Percentiles rank a stretch among this genome's conserved stretches.
Evolutionary conservation across 2,888 invertebrate species (phyloP).

Genomic region (Temnothorax ravouxi): DNA sequence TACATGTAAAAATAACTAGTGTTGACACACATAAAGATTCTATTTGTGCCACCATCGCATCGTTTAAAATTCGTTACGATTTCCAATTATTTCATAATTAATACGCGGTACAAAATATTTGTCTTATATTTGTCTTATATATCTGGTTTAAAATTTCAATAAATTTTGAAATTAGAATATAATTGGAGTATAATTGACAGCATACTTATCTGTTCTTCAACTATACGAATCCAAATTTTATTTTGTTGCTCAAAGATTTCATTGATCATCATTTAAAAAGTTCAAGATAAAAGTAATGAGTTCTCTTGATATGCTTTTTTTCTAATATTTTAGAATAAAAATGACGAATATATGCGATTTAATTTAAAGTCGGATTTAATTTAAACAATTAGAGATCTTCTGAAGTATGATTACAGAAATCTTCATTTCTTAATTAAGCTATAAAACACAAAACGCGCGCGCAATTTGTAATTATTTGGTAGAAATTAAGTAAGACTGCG

Average conservation of each 20-base stretch:
- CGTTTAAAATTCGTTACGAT: background rate
- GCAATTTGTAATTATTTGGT: background rate
- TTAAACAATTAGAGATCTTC: background rate
- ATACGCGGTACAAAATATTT: background rate
- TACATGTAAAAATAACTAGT: background rate
- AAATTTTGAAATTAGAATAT: background rate
- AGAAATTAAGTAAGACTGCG: slow-evolving; percentile 16
- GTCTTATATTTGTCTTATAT: background rate
- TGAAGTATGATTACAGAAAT: background rate
- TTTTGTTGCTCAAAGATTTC: background rate
- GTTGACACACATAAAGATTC: background rate
- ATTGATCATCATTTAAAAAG: background rate
- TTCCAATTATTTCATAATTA: background rate
- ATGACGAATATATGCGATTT: background rate
- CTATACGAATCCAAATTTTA: background rate
- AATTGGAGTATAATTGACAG: background rate
- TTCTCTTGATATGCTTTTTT: background rate
- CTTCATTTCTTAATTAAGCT: slow-evolving; percentile 3
- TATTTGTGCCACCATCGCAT: background rate
- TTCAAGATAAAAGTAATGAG: background rate
- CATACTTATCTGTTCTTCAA: background rate
- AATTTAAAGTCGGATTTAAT: background rate
- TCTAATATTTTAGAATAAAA: background rate
- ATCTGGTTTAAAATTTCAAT: background rate
- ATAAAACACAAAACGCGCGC: background rate